Conservation (phyloP, 2,113 vertebrate genomes). For the Scomber colias region DNA sequence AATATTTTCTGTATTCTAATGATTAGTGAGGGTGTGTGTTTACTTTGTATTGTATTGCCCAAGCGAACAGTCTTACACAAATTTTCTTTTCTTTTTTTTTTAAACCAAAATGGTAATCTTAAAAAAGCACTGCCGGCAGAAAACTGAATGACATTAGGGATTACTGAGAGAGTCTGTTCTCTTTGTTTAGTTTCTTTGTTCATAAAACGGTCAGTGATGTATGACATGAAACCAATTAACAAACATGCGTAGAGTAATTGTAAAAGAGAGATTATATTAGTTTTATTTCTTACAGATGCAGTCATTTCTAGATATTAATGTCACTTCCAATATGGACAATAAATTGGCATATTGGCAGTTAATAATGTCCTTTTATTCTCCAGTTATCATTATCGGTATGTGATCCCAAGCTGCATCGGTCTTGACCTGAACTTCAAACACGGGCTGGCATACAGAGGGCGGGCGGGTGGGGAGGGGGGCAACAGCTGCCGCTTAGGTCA, state of each 20-base stretch:
- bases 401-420: constrained; percentile 64
- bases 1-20: not conserved
- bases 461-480: constrained; percentile 20
- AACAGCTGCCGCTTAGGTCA: constrained; percentile 83
- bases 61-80: not conserved
- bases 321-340: not conserved
- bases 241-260: too few relatives aligned
- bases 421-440: constrained; percentile 79
- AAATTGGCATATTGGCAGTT: not conserved
- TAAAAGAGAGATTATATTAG: too few relatives aligned
- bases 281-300: not conserved
- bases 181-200: too few relatives aligned
- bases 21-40: not conserved
- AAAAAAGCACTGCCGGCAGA: not conserved
- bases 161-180: not conserved
- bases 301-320: not conserved
- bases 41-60: too few relatives aligned
- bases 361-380: constrained; percentile 17
- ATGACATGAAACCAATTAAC: too few relatives aligned
- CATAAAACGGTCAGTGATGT: too few relatives aligned
- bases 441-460: constrained; percentile 64
- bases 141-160: not conserved
- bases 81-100: not conserved
- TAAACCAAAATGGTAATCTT: not conserved
- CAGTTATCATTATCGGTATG: constrained; percentile 63